phyloP scores from a whole-genome alignment of 1,140 invertebrate species.

The Venustaconcha ellipsiformis region DNA sequence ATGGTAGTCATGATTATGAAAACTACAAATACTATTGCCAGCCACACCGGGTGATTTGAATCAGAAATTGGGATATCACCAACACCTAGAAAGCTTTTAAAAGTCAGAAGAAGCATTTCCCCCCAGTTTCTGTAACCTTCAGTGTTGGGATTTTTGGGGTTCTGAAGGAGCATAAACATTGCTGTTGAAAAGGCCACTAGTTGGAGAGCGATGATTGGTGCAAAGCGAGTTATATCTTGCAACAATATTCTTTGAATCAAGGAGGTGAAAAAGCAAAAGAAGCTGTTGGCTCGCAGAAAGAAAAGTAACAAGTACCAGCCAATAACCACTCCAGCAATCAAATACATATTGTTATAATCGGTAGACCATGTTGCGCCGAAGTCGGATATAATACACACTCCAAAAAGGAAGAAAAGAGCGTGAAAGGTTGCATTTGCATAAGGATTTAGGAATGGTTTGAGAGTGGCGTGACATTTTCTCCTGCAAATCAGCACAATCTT shows the following conservation, averaged over 20 bases:
- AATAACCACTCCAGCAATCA: constrained; percentile 33
- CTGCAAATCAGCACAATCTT: not conserved
- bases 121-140: not conserved
- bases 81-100: constrained; percentile 49
- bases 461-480: constrained; percentile 4
- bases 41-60: constrained; percentile 36
- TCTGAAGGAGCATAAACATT: constrained; percentile 35
- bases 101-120: constrained; percentile 22
- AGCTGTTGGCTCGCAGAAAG: constrained; percentile 31
- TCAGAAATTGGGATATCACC: constrained; percentile 18
- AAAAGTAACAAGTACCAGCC: constrained; percentile 46
- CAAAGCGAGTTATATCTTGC: constrained; percentile 41
- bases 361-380: not conserved
- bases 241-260: constrained; percentile 18
- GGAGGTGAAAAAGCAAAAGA: constrained; percentile 46
- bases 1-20: constrained; percentile 52
- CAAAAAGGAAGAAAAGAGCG: constrained; percentile 38
- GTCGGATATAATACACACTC: constrained; percentile 39
- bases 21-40: constrained; percentile 35
- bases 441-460: constrained; percentile 8
- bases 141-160: not conserved
- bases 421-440: constrained; percentile 26
- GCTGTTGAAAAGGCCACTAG: constrained; percentile 45
- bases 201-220: constrained; percentile 37
- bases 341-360: constrained; percentile 5